Base-by-base conservation (phyloP, 2,888 invertebrate genomes). In the Zonitis immaculata region DNA sequence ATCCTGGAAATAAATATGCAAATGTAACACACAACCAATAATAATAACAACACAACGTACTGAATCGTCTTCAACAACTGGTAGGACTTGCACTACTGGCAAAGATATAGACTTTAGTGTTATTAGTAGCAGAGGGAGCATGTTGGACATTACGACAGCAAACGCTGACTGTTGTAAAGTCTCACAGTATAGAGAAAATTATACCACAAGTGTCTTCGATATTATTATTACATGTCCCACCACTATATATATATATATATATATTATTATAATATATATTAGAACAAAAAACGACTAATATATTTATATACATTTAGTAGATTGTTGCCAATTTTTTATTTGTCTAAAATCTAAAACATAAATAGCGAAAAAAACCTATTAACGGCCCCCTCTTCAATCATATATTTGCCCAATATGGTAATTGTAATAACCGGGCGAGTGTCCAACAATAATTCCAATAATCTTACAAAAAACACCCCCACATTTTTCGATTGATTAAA, bases 91-190 rank as follows among this genome's bases (percentile, higher is more conserved):
- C 44, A 52, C 52, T 27, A 27, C 44, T 47, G 32, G 35, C 42
- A 45, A 44, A 44, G 50, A 44, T 44, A 30, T n/a, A 30, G 22
- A 30, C 30, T 42, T 18, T 30, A 42, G 51, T 44, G 26, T 45
- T n/a, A n/a, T n/a, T 48, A 42, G 48, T 48, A 56, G 49, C 48
- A 49, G 49, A 51, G 50, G 54, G 39, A 56, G 52, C 56, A 56
- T 56, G 56, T 56, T 56, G 56, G 56, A 52, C 56, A 56, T 48
- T 42, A 52, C 48, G 52, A 51, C 56, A 49, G 49, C 56, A 52
- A 56, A 32, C 56, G 56, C 56, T 28, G 52, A 56, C 56, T 56
- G 56, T 53, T 47, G 16, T 46, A 44, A 46, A 26, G 14, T 46
- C 28, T 27, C 30, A 30, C 30, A 18, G 30, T 20, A 39, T 39